A percentile compares a stretch with the other conserved stretches of the same genome.
phyloP scores from a whole-genome alignment of 1,140 invertebrate genomes.

The Mya arenaria region DNA sequence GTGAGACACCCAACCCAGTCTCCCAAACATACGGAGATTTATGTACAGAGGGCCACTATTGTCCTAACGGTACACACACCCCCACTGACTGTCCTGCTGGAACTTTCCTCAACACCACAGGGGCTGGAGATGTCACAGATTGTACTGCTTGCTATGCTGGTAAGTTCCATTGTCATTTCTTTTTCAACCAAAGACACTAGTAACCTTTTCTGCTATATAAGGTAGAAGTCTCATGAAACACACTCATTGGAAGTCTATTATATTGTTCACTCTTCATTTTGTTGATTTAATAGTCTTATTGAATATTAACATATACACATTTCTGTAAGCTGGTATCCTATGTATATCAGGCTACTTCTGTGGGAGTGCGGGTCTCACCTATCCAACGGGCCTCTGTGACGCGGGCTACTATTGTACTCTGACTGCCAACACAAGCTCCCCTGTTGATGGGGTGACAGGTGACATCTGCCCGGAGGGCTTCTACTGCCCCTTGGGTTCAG shows the following conservation, averaged over 20 bases:
- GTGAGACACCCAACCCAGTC: slow-evolving; percentile 68
- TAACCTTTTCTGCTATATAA: too few relatives aligned
- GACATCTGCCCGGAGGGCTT: slow-evolving; percentile 74
- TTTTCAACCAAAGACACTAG: too few relatives aligned
- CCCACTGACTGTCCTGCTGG: slow-evolving; percentile 72
- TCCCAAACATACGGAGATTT: slow-evolving; percentile 70
- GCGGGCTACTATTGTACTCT: slow-evolving; percentile 76
- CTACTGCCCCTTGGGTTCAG: slow-evolving; percentile 72
- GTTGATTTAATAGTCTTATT: too few relatives aligned
- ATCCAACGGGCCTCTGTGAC: slow-evolving; percentile 69
- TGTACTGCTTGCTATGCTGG: slow-evolving; percentile 74
- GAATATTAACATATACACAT: too few relatives aligned
- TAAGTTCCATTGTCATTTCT: slow-evolving; percentile 29
- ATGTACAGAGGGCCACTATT: slow-evolving; percentile 75
- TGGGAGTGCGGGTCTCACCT: slow-evolving; percentile 66
- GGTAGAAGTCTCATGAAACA: neutral
- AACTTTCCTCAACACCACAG: slow-evolving; percentile 70
- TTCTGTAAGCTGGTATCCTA: too few relatives aligned
- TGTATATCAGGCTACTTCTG: slow-evolving; percentile 75
- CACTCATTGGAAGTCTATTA: neutral
- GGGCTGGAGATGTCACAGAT: slow-evolving; percentile 65
- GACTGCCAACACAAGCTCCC: slow-evolving; percentile 70
- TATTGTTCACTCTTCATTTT: too few relatives aligned
- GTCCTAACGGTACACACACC: slow-evolving; percentile 74
- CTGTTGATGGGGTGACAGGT: slow-evolving; percentile 75